phyloP scores from a whole-genome alignment of 1,140 invertebrate genomes.

The Drosophila willistoni region DNA sequence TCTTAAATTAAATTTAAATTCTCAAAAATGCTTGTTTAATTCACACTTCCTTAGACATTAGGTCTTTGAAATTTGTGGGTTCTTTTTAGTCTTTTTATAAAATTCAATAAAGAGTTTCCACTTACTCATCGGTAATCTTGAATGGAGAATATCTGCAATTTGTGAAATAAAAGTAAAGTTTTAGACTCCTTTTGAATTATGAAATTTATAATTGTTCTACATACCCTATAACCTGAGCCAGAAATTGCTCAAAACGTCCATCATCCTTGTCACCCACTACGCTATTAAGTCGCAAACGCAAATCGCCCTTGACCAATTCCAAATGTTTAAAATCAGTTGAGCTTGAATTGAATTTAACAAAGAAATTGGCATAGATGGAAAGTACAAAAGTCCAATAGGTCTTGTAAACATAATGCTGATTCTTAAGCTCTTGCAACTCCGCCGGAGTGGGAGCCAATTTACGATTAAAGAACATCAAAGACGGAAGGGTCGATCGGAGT shows the following conservation, averaged over 20 bases:
- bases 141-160: slow-evolving; percentile 72
- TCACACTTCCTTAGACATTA: too few species aligned
- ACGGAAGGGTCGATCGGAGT: slow-evolving; percentile 72
- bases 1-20: too few species aligned
- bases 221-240: slow-evolving; percentile 77
- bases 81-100: not conserved
- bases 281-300: slow-evolving; percentile 64
- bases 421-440: slow-evolving; percentile 70
- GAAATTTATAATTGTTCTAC: not conserved
- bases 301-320: slow-evolving; percentile 70
- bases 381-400: slow-evolving; percentile 81
- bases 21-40: too few species aligned
- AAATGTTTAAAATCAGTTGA: slow-evolving; percentile 63
- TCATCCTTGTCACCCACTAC: slow-evolving; percentile 74
- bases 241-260: slow-evolving; percentile 73
- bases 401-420: slow-evolving; percentile 81
- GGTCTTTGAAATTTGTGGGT: too few species aligned
- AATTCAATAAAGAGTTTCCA: slow-evolving; percentile 11
- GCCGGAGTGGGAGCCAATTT: slow-evolving; percentile 73
- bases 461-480: slow-evolving; percentile 79
- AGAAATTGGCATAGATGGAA: slow-evolving; percentile 80
- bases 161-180: not conserved
- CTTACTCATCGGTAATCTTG: slow-evolving; percentile 78
- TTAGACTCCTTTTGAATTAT: not conserved
- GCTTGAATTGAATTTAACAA: slow-evolving; percentile 71